Evolutionary conservation across 2,888 invertebrate species (phyloP).

Genomic region (Microdon myrmicae): DNA sequence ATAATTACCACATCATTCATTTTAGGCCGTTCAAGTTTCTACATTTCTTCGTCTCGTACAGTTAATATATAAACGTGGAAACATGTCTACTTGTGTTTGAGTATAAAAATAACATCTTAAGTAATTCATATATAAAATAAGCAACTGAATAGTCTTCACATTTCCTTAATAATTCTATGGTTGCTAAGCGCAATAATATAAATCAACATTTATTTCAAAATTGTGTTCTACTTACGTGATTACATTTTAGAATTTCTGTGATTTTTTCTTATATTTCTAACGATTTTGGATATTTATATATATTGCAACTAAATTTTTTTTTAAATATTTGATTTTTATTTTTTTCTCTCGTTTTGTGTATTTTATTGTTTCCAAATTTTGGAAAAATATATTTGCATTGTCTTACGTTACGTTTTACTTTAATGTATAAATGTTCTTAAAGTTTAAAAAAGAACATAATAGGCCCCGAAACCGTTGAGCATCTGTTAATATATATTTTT

Average conservation of each 20-base stretch:
- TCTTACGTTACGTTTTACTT: slow-evolving; percentile 33
- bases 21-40: no score
- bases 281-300: slow-evolving; percentile 51
- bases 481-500: slow-evolving; percentile 55
- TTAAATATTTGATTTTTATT: slow-evolving; percentile 6
- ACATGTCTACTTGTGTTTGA: slow-evolving; percentile 49
- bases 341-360: slow-evolving; percentile 13
- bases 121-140: slow-evolving; percentile 35
- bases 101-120: slow-evolving; percentile 49
- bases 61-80: slow-evolving; percentile 43
- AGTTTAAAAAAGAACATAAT: no score
- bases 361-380: slow-evolving; percentile 35
- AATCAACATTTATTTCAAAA: slow-evolving; percentile 42
- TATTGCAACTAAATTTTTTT: slow-evolving; percentile 47
- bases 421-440: no score
- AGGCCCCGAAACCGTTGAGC: slow-evolving; percentile 67
- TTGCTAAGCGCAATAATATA: slow-evolving; percentile 27
- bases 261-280: slow-evolving; percentile 45
- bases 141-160: slow-evolving; percentile 40
- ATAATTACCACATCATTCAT: no score
- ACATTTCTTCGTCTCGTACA: slow-evolving; percentile 28
- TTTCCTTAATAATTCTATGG: slow-evolving; percentile 32
- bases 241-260: slow-evolving; percentile 51
- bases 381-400: slow-evolving; percentile 53
- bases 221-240: slow-evolving; percentile 47